Conservation (phyloP, 2,888 invertebrate species). For the Nematopogon swammerdamellus region DNA sequence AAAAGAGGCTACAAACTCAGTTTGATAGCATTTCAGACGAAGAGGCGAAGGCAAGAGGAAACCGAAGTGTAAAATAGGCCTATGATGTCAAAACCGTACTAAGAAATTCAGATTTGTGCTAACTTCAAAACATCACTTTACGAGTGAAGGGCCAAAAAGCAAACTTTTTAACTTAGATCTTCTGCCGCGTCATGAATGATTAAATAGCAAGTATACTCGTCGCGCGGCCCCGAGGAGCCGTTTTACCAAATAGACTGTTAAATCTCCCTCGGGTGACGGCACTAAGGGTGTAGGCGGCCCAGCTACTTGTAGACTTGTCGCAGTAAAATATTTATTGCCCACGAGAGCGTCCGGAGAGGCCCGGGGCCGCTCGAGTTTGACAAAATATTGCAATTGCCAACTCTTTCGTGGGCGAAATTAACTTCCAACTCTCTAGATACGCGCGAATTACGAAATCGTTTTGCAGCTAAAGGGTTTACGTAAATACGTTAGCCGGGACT, state of each 20-base stretch:
- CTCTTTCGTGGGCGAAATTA: not conserved
- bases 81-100: no score
- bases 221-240: not conserved
- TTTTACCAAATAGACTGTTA: not conserved
- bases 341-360: not conserved
- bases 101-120: no score
- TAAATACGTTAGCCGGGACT: no score
- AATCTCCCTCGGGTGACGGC: not conserved
- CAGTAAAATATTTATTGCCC: not conserved
- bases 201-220: not conserved
- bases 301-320: not conserved
- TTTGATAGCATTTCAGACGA: no score
- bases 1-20: no score
- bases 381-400: not conserved
- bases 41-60: no score
- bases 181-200: not conserved
- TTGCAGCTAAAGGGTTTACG: no score
- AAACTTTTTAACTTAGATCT: not conserved
- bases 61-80: no score
- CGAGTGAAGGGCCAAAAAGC: no score
- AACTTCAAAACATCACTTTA: no score
- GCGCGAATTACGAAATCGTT: no score
- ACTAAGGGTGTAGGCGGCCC: not conserved
- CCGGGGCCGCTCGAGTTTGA: not conserved
- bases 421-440: not conserved